Evolutionary conservation across 2,797 vertebrate genomes (phyloP), one percentile per base, ranked within the genome.

Genomic region (Pseudomugil tenellus): DNA sequence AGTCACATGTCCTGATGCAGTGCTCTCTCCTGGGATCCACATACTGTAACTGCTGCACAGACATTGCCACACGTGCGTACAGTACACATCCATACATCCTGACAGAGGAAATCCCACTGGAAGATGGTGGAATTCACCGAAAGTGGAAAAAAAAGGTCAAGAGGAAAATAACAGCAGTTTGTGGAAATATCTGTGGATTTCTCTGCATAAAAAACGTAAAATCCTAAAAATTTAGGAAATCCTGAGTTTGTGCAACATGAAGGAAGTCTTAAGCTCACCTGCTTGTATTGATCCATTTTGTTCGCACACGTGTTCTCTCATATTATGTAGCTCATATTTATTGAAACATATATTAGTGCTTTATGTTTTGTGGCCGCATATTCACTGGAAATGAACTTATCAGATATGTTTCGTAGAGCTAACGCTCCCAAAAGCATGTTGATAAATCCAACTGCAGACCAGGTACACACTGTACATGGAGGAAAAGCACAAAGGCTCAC

Each of bases 401-500:
- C 46, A 23, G 10, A 43, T 19, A 43, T 43, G 5, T 43, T 6
- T n/a, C 6, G 56, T 52, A 52, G 61, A 39, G 67, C 69, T 28
- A 71, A 63, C 56, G 28, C 9, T 41, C 26, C 31, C 35, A 25
- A 67, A 41, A 6, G 32, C 39, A 21, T 60, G 54, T 37, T 17
- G 67, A 39, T 59, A 35, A 67, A 70, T 76, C 60, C n/a, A 69
- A 37, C 26, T 46, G 34, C 51, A 61, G 59, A 34, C 46, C 32
- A 67, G 35, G 43, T 59, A 73, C 69, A 72, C 55, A 48, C 54
- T 0, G 3, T 58, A 81, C 55, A 66, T 32, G 58, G 66, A 83
- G 80, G 71, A 69, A 78, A 81, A 43, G 28, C 37, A 67, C 57
- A 63, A 74, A 71, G 60, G 67, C 61, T 74, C 58, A 61, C 28